Conservation (phyloP, 2,888 invertebrate species). For the Agrotis ipsilon region DNA sequence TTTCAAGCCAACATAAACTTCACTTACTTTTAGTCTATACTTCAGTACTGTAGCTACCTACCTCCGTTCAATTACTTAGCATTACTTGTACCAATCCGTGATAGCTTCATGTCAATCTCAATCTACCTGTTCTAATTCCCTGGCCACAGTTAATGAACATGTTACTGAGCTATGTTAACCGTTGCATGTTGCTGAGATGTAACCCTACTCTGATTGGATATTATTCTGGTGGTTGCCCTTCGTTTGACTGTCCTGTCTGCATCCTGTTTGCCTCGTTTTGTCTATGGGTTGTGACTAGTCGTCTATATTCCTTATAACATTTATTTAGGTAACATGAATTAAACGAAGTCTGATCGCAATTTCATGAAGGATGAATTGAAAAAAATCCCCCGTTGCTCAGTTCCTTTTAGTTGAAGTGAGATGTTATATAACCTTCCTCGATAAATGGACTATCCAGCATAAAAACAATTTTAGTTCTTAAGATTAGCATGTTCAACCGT, state of each 20-base stretch:
- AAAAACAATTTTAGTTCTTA: too few relatives aligned
- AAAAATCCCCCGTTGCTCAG: too few relatives aligned
- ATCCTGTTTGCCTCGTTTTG: slow-evolving; percentile 20
- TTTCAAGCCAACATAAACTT: not conserved
- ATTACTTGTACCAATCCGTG: slow-evolving; percentile 25
- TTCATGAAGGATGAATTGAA: too few relatives aligned
- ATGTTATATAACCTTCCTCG: too few relatives aligned
- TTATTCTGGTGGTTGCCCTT: slow-evolving; percentile 46
- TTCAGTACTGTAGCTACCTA: not conserved
- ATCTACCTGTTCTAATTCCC: slow-evolving; percentile 51
- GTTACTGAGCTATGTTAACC: slow-evolving; percentile 31
- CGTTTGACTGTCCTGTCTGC: slow-evolving; percentile 15
- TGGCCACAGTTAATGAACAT: slow-evolving; percentile 45
- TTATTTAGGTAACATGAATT: too few relatives aligned
- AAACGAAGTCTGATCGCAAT: too few relatives aligned
- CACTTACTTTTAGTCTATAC: not conserved
- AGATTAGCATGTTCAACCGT: too few relatives aligned
- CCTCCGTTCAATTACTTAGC: not conserved
- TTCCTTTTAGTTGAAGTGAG: too few relatives aligned
- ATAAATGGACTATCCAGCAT: too few relatives aligned
- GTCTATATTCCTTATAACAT: not conserved
- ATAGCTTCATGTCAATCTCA: slow-evolving; percentile 46
- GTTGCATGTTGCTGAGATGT: slow-evolving; percentile 34
- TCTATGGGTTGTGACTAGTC: slow-evolving; percentile 3
- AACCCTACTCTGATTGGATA: slow-evolving; percentile 41